Evolutionary conservation across 2,888 invertebrate species (phyloP).

Genomic region (Mythimna loreyi): DNA sequence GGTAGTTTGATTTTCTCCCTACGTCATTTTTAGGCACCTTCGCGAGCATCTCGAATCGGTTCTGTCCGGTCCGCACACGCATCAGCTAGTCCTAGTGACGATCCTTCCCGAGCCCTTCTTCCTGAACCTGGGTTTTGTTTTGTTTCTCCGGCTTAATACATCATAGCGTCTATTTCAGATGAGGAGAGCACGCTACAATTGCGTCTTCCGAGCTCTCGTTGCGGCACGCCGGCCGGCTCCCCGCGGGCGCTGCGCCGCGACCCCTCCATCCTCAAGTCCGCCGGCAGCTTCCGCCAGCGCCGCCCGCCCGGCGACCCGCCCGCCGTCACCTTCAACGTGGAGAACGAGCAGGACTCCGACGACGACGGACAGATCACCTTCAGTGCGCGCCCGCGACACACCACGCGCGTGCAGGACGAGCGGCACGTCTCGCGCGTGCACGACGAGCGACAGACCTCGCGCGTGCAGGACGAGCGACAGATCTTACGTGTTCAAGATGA

Average conservation of each 20-base stretch:
- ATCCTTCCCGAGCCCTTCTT: constrained; percentile 38
- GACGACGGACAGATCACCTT: constrained; percentile 87
- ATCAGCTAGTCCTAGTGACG: constrained; percentile 47
- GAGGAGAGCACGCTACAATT: constrained; percentile 82
- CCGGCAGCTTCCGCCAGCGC: constrained; percentile 75
- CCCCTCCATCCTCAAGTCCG: constrained; percentile 79
- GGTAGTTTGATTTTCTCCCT: constrained; percentile 80
- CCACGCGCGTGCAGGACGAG: constrained; percentile 66
- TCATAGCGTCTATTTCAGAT: constrained; percentile 77
- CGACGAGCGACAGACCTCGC: constrained; percentile 72
- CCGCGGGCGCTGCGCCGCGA: constrained; percentile 77
- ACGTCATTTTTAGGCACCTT: constrained; percentile 50
- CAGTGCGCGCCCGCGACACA: constrained; percentile 76
- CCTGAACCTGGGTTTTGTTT: constrained; percentile 35
- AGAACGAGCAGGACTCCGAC: constrained; percentile 84
- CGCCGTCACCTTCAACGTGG: constrained; percentile 88
- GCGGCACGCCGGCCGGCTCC: constrained; percentile 71
- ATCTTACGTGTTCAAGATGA: constrained; percentile 65
- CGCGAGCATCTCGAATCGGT: constrained; percentile 46
- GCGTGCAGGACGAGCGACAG: constrained; percentile 68
- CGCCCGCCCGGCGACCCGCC: constrained; percentile 76
- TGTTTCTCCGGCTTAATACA: constrained; percentile 60
- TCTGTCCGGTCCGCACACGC: constrained; percentile 14
- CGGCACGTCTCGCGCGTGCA: constrained; percentile 68
- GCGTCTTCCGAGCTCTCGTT: constrained; percentile 65